Evolutionary conservation across 2,113 vertebrate species (phyloP).

Genomic region (Syngnathus scovelli): DNA sequence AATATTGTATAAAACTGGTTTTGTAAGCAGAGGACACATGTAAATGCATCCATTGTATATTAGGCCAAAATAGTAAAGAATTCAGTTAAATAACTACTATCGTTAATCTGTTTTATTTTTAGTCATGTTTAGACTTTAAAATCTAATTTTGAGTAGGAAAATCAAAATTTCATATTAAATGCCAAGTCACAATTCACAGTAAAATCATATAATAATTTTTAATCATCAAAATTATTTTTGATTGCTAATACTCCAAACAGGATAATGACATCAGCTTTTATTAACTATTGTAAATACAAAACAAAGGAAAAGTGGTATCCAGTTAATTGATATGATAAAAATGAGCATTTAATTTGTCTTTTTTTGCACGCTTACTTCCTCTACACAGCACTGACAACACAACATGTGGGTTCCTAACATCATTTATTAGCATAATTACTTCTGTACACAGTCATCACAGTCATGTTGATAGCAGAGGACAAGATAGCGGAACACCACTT

Average conservation of each 20-base stretch:
- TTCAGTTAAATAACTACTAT: conserved; percentile 31
- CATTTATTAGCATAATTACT: conserved; percentile 74
- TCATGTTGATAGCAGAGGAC: conserved; percentile 15
- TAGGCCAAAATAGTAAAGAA: conserved; percentile 31
- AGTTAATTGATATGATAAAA: background rate
- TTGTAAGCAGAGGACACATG: no score
- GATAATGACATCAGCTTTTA: no score
- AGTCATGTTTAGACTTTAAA: background rate
- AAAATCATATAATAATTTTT: background rate
- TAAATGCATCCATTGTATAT: background rate
- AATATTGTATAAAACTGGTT: no score
- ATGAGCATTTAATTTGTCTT: background rate
- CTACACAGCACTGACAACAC: background rate
- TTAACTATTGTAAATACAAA: no score
- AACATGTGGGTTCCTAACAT: conserved; percentile 25
- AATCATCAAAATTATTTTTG: no score
- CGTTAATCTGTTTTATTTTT: conserved; percentile 11
- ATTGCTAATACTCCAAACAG: no score
- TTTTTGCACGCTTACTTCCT: no score
- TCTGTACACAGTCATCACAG: conserved; percentile 61
- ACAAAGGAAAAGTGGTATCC: no score
- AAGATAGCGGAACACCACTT: conserved; percentile 34
- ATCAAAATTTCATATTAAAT: background rate
- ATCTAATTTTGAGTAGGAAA: no score
- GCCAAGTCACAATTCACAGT: background rate